Evolutionary conservation across 1,140 invertebrate species (phyloP).

Genomic region (Zaprionus vittiger): DNA sequence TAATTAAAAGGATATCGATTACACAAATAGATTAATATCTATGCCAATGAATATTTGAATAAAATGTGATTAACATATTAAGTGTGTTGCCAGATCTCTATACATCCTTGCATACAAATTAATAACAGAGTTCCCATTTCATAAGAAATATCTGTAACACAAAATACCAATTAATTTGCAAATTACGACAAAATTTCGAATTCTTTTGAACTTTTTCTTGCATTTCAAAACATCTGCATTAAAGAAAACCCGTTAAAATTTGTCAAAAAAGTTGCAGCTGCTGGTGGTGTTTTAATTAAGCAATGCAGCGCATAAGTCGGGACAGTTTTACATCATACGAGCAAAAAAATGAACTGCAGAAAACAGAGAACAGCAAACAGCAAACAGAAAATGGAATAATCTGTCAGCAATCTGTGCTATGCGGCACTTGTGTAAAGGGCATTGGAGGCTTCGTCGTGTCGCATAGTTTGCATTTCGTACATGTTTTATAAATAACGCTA

Average conservation of each 20-base stretch:
- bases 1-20: too few species aligned
- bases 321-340: constrained; percentile 19
- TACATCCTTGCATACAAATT: too few species aligned
- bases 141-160: background rate
- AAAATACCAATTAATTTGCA: background rate
- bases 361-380: constrained; percentile 20
- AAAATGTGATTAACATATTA: too few species aligned
- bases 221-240: background rate
- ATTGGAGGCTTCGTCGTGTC: constrained; percentile 79
- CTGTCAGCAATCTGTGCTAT: constrained; percentile 61
- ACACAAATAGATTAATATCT: too few species aligned
- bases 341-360: constrained; percentile 7
- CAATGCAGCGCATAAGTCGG: constrained; percentile 30
- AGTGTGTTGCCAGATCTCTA: too few species aligned
- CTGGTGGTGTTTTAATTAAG: constrained; percentile 32
- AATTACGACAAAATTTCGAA: background rate
- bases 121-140: background rate
- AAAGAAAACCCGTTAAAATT: constrained; percentile 9
- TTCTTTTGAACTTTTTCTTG: background rate
- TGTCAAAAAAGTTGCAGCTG: constrained; percentile 23
- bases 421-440: constrained; percentile 79
- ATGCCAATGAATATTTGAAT: too few species aligned
- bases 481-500: constrained; percentile 81
- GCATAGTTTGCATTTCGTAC: constrained; percentile 78
- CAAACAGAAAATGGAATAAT: constrained; percentile 63